Conservation (phyloP, 2,113 vertebrate species). For the Pristiophorus japonicus region DNA sequence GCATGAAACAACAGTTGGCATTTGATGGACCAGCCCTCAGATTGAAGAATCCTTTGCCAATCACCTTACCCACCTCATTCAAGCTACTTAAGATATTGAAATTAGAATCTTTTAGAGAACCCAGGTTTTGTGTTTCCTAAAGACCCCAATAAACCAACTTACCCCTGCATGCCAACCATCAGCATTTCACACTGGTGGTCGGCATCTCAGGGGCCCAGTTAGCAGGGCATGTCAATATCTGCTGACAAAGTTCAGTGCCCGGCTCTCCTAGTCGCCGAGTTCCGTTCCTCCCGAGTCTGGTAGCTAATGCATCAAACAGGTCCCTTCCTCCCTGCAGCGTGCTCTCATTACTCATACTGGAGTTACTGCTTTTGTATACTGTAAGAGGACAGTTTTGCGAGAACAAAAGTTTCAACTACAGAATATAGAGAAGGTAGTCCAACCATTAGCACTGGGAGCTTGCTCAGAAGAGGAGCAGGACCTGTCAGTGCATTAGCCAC, state of each 20-base stretch:
- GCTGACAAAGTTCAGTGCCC: neutral
- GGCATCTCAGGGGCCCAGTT: neutral
- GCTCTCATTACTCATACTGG: neutral
- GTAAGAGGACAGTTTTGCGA: neutral
- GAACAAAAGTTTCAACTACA: neutral
- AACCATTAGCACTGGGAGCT: neutral
- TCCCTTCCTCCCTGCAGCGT: neutral
- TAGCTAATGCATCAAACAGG: neutral
- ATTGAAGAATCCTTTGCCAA: neutral
- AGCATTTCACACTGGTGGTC: neutral
- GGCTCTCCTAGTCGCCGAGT: neutral
- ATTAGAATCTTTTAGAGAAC: neutral
- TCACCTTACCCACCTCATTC: neutral
- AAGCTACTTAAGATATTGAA: neutral
- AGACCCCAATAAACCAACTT: neutral
- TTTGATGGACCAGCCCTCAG: neutral
- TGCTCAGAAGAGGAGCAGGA: neutral
- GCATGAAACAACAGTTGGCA: neutral
- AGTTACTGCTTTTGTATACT: neutral
- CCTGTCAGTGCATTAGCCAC: neutral
- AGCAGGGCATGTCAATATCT: neutral
- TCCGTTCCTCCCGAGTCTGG: neutral
- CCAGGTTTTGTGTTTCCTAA: neutral
- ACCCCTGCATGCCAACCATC: neutral
- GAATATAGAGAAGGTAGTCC: neutral